Percentiles rank a stretch among this genome's conserved stretches.
These are phyloP conservation scores for Cephus runcator DNA, from an alignment of 2,888 invertebrate genomes.

Conservation along the genomic window DNA sequence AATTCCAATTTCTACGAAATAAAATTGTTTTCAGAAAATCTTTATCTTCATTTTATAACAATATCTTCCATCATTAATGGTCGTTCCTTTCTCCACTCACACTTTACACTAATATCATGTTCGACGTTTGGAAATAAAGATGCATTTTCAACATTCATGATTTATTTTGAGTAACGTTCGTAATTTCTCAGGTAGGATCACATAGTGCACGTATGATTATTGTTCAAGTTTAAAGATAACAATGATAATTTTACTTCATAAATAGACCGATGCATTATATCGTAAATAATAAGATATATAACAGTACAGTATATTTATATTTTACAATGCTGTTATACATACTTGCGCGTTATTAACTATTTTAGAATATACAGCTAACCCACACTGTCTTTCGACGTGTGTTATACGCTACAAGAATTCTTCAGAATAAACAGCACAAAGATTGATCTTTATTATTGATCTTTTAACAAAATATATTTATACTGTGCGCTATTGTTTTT, in stretches of 20 bases:
- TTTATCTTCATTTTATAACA: neutral
- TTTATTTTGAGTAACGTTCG: slow-evolving; percentile 49
- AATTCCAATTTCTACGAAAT: slow-evolving; percentile 54
- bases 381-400: slow-evolving; percentile 34
- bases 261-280: slow-evolving; percentile 28
- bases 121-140: neutral
- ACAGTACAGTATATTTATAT: neutral
- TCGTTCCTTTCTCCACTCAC: neutral
- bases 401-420: slow-evolving; percentile 21
- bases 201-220: slow-evolving; percentile 24
- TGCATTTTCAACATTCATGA: slow-evolving; percentile 44
- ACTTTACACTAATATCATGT: neutral
- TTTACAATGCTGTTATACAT: slow-evolving; percentile 8
- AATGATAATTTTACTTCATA: slow-evolving; percentile 20
- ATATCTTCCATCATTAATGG: neutral
- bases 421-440: neutral
- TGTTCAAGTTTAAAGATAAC: slow-evolving; percentile 12
- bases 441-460: neutral
- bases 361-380: slow-evolving; percentile 39
- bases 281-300: slow-evolving; percentile 4
- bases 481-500: neutral
- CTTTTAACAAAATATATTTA: neutral
- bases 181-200: slow-evolving; percentile 37
- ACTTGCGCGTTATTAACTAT: slow-evolving; percentile 6
- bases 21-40: slow-evolving; percentile 57